Evolutionary conservation across 2,888 invertebrate species (phyloP).

Genomic region (Lycocerus yunnanus): DNA sequence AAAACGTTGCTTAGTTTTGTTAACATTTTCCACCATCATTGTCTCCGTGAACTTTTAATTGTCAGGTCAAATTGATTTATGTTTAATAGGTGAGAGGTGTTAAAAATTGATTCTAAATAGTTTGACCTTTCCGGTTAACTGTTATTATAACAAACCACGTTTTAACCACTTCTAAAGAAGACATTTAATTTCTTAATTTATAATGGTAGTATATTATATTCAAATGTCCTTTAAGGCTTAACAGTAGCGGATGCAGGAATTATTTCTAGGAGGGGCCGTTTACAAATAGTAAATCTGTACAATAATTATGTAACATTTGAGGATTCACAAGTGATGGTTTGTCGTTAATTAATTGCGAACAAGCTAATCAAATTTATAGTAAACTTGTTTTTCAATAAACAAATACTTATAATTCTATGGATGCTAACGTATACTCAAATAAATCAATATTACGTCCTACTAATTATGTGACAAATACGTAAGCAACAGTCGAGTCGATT

Average conservation of each 20-base stretch:
- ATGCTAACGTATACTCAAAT: background rate
- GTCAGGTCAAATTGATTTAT: constrained; percentile 29
- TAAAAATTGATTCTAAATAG: constrained; percentile 27
- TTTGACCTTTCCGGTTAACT: constrained; percentile 19
- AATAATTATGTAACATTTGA: too few species aligned
- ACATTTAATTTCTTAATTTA: background rate
- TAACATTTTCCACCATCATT: background rate
- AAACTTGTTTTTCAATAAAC: background rate
- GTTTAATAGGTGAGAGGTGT: constrained; percentile 25
- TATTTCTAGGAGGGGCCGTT: background rate
- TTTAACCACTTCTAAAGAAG: background rate
- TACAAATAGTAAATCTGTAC: too few species aligned
- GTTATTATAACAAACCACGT: background rate
- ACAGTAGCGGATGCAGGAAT: background rate
- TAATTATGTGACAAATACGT: background rate
- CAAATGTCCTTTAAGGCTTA: too few species aligned
- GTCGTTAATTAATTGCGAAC: background rate
- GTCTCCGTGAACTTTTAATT: constrained; percentile 28
- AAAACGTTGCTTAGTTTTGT: too few species aligned
- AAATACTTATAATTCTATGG: background rate
- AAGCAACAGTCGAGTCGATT: background rate
- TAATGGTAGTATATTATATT: background rate
- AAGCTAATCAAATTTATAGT: background rate
- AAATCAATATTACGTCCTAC: background rate
- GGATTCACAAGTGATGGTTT: too few species aligned